Conservation (phyloP, 2,888 invertebrate species). For the Sesamia inferens region DNA sequence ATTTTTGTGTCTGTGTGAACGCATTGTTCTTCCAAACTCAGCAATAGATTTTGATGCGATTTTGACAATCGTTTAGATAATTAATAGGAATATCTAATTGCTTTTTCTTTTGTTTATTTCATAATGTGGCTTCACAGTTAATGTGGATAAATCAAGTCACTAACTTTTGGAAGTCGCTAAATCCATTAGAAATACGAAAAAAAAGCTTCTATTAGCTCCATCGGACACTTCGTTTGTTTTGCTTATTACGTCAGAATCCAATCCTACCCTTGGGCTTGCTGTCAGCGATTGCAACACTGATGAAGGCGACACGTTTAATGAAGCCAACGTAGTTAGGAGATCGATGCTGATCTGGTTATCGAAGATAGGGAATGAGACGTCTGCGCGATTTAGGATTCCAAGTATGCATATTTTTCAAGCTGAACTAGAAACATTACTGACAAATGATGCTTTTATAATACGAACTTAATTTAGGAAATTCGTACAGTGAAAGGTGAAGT, state of each 20-base stretch:
- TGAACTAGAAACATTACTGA: not conserved
- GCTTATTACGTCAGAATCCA: slow-evolving; percentile 29
- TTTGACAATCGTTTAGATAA: not conserved
- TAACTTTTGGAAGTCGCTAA: not conserved
- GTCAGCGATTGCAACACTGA: slow-evolving; percentile 47
- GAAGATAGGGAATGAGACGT: slow-evolving; percentile 2
- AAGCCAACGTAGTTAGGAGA: slow-evolving; percentile 40
- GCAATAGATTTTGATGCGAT: not conserved
- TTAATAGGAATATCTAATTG: not conserved
- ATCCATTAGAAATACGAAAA: not conserved
- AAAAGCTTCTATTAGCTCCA: not conserved
- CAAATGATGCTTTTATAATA: not conserved
- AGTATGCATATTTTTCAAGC: not conserved
- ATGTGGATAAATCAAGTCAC: not conserved
- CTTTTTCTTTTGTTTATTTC: not conserved
- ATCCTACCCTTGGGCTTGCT: slow-evolving; percentile 29
- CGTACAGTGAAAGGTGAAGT: too few relatives aligned
- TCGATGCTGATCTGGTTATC: slow-evolving; percentile 39
- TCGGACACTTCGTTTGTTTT: slow-evolving; percentile 1
- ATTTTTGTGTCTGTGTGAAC: not conserved
- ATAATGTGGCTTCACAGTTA: not conserved
- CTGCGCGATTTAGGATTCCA: not conserved
- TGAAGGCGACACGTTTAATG: slow-evolving; percentile 25
- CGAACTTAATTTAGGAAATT: not conserved
- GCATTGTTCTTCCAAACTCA: not conserved